Base-by-base conservation (phyloP, 1,140 invertebrate genomes). In the Aphelenchoides besseyi region DNA sequence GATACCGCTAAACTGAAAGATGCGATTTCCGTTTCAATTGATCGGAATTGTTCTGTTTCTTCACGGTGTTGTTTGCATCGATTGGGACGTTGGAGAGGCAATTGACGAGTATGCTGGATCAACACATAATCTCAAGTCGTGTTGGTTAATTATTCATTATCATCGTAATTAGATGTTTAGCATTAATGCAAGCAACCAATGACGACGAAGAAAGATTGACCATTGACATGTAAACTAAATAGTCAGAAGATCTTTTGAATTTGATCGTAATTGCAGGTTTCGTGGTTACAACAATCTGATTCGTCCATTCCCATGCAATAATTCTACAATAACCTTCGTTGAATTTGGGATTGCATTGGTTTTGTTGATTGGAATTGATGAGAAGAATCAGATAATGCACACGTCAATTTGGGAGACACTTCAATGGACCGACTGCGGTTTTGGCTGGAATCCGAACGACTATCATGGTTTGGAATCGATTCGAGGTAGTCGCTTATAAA, bases 231-330 rank as follows among this genome's bases (percentile, higher is more conserved):
- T 98, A 8, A 8, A 33, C 5, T 8, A 18, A 23, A 41, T 41
- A 41, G n/a, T 41, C 37, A n/a, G n/a, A 8, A 8, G n/a, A 41
- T 41, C 37, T 41, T 41, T 41, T 41, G n/a, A 41, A 41, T 8
- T 5, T 57, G 54, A 26, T 26, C 16, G 57, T 29, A 26, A 16
- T n/a, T 63, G 3, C 61, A 63, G 61, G 18, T 64, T 68, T 29
- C 63, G 93, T 81, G 93, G 94, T 75, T 99, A 98, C 89, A 98
- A 98, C 88, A 95, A 96, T 85, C 90, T 99, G 61, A 98, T 98
- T 85, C 90, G 96, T 81, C 96, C 96, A 41, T 95, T 98, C 70
- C 90, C 92, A 84, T 69, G 74, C 36, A 90, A 92, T 86, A 94
- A 97, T 86, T 94, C 95, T 90, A 96, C 93, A 77, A 54, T 77